Percentiles rank a stretch among this genome's conserved stretches.
These are phyloP conservation scores for Ibidorhyncha struthersii DNA, from an alignment of 2,113 vertebrate genomes.

Conservation along the genomic window DNA sequence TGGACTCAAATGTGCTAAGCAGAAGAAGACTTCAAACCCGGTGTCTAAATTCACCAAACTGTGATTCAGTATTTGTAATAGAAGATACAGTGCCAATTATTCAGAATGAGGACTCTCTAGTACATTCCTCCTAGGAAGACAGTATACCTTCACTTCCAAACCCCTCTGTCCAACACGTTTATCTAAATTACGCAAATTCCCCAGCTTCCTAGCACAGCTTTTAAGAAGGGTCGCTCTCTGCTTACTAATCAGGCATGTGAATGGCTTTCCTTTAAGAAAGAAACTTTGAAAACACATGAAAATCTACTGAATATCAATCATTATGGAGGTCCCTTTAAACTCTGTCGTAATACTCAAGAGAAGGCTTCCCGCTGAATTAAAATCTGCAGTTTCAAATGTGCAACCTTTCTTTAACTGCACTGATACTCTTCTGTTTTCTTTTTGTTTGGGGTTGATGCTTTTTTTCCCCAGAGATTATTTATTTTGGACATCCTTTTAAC, in stretches of 20 bases:
- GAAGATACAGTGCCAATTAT: neutral
- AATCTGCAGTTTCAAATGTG: conserved; percentile 47
- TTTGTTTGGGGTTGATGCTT: neutral
- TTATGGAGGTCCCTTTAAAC: conserved; percentile 65
- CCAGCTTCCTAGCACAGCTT: conserved; percentile 55
- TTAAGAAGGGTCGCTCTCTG: conserved; percentile 38
- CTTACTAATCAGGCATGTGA: conserved; percentile 70
- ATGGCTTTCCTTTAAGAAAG: conserved; percentile 63
- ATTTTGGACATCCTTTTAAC: conserved; percentile 10
- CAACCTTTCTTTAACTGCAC: conserved; percentile 35
- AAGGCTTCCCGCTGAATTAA: conserved; percentile 56
- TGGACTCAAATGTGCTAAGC: neutral
- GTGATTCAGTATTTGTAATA: neutral
- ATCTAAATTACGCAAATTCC: conserved; percentile 64
- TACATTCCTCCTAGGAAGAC: conserved; percentile 27
- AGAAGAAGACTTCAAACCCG: neutral
- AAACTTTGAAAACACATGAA: conserved; percentile 72
- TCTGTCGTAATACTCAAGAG: conserved; percentile 59
- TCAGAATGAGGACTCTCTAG: neutral
- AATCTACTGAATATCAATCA: conserved; percentile 71
- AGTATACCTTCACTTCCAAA: conserved; percentile 19
- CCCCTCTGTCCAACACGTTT: conserved; percentile 46
- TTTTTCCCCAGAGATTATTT: neutral
- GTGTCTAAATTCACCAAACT: neutral
- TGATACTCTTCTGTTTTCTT: neutral